A percentile compares a stretch with the other conserved stretches of the same genome.
These are phyloP conservation scores for Leucopsar rothschildi DNA, from an alignment of 2,113 vertebrate genomes.

Conservation along the genomic window DNA sequence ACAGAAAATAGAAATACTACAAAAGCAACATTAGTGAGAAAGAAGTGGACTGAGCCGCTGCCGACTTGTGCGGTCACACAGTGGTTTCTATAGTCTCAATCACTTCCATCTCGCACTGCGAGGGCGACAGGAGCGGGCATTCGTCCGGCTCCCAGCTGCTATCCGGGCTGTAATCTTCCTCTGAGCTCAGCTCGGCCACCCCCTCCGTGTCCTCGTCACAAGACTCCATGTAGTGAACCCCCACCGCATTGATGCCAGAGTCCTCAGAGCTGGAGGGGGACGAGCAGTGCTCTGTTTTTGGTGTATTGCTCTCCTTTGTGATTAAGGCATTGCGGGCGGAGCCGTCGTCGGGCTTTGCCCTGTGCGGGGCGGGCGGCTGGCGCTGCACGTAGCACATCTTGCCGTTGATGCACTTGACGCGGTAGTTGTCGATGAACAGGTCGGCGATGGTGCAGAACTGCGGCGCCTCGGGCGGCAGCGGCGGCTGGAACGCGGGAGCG, in stretches of 20 bases:
- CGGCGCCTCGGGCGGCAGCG: slow-evolving; percentile 85
- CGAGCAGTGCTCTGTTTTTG: slow-evolving; percentile 92
- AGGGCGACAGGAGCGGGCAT: slow-evolving; percentile 88
- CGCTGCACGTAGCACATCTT: slow-evolving; percentile 99
- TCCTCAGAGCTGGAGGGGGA: slow-evolving; percentile 96
- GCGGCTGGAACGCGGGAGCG: slow-evolving; percentile 88
- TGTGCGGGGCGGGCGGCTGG: slow-evolving; percentile 69
- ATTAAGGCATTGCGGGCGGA: slow-evolving; percentile 69
- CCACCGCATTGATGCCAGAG: slow-evolving; percentile 93
- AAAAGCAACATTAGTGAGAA: slow-evolving; percentile 39
- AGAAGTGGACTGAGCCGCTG: not conserved
- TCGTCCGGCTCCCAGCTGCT: slow-evolving; percentile 95
- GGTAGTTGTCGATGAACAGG: slow-evolving; percentile 94
- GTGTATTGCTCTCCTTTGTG: slow-evolving; percentile 79
- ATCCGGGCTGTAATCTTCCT: slow-evolving; percentile 89
- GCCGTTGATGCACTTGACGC: slow-evolving; percentile 95
- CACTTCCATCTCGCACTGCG: slow-evolving; percentile 93
- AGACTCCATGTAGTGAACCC: slow-evolving; percentile 89
- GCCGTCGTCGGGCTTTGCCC: slow-evolving; percentile 58
- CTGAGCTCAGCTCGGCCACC: slow-evolving; percentile 81
- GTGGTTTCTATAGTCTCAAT: slow-evolving; percentile 98
- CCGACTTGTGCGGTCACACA: slow-evolving; percentile 73
- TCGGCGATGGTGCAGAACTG: slow-evolving; percentile 93
- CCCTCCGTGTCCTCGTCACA: slow-evolving; percentile 92
- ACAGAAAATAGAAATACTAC: slow-evolving; percentile 59